Evolutionary conservation across 2,888 invertebrate genomes (phyloP), one percentile per base, ranked within the genome.

Genomic region (Catocala nupta): DNA sequence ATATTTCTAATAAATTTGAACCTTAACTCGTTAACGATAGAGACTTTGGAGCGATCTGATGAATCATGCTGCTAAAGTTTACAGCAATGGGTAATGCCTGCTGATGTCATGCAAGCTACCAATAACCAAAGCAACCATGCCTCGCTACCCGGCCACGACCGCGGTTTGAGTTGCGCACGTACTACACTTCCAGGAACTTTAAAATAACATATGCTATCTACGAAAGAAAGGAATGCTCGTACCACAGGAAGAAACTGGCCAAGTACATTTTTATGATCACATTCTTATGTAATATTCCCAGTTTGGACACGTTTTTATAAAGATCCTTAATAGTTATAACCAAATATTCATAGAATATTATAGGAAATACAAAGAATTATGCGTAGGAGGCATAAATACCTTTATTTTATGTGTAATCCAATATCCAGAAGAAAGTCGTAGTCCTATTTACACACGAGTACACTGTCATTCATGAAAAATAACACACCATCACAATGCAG

Each of bases 341-440:
- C 50, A 64, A 71, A 55, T 65, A 55, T 70, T 65, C 55, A 67
- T 55, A 64, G 43, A 73, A 75, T 76, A 78, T 65, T 70, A 71
- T 61, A 69, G 65, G 73, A 68, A 78, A 78, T 74, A 65, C 59
- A 68, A 78, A 80, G 72, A 83, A 84, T 82, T 84, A 81, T 81
- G 88, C 88, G 88, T 90, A 91, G 90, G 90, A 89, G 87, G 90
- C 81, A 78, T 87, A 92, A 93, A 93, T 93, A 93, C 93, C 94
- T 93, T 89, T 86, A 87, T 87, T 91, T 90, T 89, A 89, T 86
- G 89, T 93, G 94, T 93, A 93, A 93, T 94, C 94, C 93, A 94
- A 94, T 94, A 93, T 92, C 91, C 90, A 90, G 88, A 89, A 90
- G 90, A 91, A 90, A 90, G 90, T 90, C 85, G 87, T 82, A 90